Conservation (phyloP, 2,113 vertebrate genomes). For the Rutilus rutilus region DNA sequence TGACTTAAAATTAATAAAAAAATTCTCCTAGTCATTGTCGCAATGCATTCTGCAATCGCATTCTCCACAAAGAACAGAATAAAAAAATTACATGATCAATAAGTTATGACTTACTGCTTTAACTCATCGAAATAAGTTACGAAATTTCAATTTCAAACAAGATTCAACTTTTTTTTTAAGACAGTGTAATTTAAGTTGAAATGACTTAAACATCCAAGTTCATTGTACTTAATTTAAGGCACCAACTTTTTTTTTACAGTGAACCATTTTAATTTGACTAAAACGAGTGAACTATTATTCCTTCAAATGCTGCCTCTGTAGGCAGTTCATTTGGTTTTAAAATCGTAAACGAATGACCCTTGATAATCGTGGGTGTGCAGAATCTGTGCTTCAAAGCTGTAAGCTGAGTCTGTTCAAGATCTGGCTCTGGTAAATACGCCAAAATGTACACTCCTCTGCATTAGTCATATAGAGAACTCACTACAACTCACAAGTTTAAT, state of each 20-base stretch:
- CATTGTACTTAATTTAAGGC: no score
- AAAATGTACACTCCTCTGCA: constrained; percentile 17
- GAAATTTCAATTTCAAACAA: no score
- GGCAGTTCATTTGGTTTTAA: neutral
- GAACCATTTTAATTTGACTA: neutral
- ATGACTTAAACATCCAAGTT: no score
- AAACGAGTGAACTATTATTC: neutral
- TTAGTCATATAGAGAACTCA: constrained; percentile 28
- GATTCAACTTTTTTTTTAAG: no score
- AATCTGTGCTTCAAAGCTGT: constrained; percentile 22
- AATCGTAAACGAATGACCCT: constrained; percentile 1
- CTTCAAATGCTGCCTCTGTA: neutral
- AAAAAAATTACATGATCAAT: no score
- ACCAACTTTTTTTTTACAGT: no score
- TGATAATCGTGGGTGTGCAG: neutral
- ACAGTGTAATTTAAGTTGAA: no score
- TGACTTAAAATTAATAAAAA: neutral
- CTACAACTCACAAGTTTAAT: constrained; percentile 17
- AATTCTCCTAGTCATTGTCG: neutral
- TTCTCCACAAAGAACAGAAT: neutral
- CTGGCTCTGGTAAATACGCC: neutral
- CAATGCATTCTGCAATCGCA: neutral
- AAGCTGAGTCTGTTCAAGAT: constrained; percentile 5
- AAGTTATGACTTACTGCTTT: no score
- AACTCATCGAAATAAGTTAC: no score